These are phyloP conservation scores for Volucella bombylans DNA, from an alignment of 2,888 invertebrate genomes.

Conservation along the genomic window DNA sequence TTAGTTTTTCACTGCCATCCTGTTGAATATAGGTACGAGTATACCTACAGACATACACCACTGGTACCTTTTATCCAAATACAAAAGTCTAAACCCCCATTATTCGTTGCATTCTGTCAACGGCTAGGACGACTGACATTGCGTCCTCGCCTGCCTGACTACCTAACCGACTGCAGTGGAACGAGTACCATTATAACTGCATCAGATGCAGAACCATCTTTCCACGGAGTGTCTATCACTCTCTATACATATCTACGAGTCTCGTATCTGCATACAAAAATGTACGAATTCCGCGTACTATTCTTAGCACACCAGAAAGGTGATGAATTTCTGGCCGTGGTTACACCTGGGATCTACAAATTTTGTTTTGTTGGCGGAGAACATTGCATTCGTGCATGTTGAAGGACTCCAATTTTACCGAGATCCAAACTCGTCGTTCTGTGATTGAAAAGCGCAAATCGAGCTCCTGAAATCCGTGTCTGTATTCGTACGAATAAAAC, in stretches of 20 bases:
- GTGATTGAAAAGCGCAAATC: slow-evolving; percentile 58
- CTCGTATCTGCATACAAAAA: too few relatives aligned
- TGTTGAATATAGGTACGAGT: slow-evolving; percentile 49
- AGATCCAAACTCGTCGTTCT: slow-evolving; percentile 21
- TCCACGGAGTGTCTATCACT: background rate
- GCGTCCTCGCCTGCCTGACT: slow-evolving; percentile 47
- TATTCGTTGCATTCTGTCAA: slow-evolving; percentile 31
- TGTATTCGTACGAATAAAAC: slow-evolving; percentile 14
- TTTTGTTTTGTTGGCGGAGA: slow-evolving; percentile 45
- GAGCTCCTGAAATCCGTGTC: slow-evolving; percentile 22
- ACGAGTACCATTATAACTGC: slow-evolving; percentile 55
- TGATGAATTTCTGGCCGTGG: slow-evolving; percentile 60
- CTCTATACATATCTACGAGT: background rate
- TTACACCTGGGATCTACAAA: slow-evolving; percentile 30
- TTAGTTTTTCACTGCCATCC: slow-evolving; percentile 63
- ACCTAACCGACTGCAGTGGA: slow-evolving; percentile 67
- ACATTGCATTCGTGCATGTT: background rate
- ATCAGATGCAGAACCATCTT: slow-evolving; percentile 36
- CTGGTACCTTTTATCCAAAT: too few relatives aligned
- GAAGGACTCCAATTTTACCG: slow-evolving; percentile 27
- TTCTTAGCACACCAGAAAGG: slow-evolving; percentile 40
- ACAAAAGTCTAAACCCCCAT: slow-evolving; percentile 24
- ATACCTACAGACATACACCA: background rate
- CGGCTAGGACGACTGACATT: slow-evolving; percentile 55
- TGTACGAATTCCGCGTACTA: background rate